Percentiles rank a stretch among this genome's conserved stretches.
Conservation (phyloP, 2,797 vertebrate genomes). For the Characodon lateralis region DNA sequence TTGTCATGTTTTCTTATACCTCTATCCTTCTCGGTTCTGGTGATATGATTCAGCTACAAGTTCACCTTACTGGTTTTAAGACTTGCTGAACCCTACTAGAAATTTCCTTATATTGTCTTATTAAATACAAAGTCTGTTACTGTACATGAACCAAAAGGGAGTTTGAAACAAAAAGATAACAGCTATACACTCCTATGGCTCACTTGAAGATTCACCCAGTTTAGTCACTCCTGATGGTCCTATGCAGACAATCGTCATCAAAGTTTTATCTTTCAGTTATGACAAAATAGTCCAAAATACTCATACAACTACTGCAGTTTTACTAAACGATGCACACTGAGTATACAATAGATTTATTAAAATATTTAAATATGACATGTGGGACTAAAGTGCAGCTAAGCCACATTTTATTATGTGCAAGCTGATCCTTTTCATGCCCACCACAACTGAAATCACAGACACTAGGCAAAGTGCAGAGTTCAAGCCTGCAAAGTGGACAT, state of each 20-base stretch:
- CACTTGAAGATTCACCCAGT: background rate
- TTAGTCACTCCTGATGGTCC: background rate
- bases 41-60: constrained; percentile 13
- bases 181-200: background rate
- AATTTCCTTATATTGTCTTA: constrained; percentile 52
- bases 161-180: constrained; percentile 7
- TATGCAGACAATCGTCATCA: background rate
- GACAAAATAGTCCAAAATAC: background rate
- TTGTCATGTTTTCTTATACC: constrained; percentile 37
- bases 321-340: background rate
- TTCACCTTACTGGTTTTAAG: constrained; percentile 8
- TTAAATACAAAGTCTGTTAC: constrained; percentile 25
- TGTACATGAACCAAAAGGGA: constrained; percentile 26
- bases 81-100: constrained; percentile 16
- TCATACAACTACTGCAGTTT: background rate
- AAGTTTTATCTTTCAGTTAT: background rate
- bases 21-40: constrained; percentile 30
- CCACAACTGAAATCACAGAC: background rate
- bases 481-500: background rate
- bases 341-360: background rate
- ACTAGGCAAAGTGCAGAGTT: background rate
- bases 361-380: background rate
- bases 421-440: background rate
- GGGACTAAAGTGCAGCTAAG: no score
- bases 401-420: background rate